Evolutionary conservation across 2,797 vertebrate genomes (phyloP).

Genomic region (Muraenolepis orangiensis): DNA sequence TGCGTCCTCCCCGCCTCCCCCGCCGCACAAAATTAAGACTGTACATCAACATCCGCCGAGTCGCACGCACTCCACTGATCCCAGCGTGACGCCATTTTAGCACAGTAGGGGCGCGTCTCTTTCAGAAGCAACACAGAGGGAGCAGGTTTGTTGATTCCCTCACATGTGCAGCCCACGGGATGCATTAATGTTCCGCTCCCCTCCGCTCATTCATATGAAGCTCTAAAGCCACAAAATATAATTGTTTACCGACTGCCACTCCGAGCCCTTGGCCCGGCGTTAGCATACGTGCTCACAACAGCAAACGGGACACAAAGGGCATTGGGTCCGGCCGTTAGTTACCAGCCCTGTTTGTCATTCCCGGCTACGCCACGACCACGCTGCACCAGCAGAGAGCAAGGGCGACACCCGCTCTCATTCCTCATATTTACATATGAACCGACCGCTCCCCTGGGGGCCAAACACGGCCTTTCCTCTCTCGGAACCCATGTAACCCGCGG

Average conservation of each 20-base stretch:
- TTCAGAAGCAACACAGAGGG: slow-evolving; percentile 42
- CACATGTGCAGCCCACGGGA: neutral
- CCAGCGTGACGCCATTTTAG: slow-evolving; percentile 53
- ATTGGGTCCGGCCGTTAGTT: slow-evolving; percentile 16
- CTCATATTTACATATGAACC: slow-evolving; percentile 68
- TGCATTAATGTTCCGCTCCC: neutral
- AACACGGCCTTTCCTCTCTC: slow-evolving; percentile 53
- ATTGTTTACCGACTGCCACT: neutral
- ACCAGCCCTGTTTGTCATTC: slow-evolving; percentile 54
- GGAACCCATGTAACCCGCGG: slow-evolving; percentile 37
- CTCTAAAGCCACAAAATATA: neutral
- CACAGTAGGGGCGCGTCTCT: slow-evolving; percentile 40
- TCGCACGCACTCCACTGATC: slow-evolving; percentile 56
- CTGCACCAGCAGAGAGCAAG: slow-evolving; percentile 51
- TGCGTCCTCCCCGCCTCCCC: slow-evolving; percentile 41
- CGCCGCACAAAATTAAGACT: slow-evolving; percentile 55
- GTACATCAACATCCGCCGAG: slow-evolving; percentile 49
- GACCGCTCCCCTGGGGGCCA: slow-evolving; percentile 58
- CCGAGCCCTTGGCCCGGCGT: slow-evolving; percentile 16
- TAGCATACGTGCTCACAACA: slow-evolving; percentile 42
- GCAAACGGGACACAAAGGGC: slow-evolving; percentile 38
- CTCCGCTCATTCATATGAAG: neutral
- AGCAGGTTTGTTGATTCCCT: too few species aligned
- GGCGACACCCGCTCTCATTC: slow-evolving; percentile 61
- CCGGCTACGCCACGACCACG: slow-evolving; percentile 20